Conservation (phyloP, 2,888 invertebrate species). For the Phengaris arion region DNA sequence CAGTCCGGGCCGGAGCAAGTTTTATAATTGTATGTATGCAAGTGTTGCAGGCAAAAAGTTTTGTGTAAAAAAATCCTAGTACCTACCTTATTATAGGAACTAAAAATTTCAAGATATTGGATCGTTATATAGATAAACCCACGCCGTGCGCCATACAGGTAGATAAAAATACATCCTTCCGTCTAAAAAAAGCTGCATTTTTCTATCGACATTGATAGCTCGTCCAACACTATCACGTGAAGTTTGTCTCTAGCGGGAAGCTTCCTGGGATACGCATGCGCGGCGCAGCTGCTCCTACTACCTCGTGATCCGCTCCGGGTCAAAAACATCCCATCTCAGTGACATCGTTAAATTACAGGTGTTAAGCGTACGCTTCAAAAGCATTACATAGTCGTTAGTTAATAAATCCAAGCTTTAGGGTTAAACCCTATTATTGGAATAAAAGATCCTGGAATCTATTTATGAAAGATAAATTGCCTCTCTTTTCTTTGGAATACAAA, state of each 20-base stretch:
- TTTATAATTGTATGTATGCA: no score
- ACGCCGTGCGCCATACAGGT: no score
- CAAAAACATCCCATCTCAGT: conserved; percentile 9
- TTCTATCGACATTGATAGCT: neutral
- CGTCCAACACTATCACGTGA: conserved; percentile 34
- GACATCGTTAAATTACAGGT: neutral
- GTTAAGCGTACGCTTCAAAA: neutral
- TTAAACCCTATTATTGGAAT: neutral
- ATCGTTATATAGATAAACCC: no score
- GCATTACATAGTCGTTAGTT: neutral
- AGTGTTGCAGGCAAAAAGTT: no score
- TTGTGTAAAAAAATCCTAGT: no score
- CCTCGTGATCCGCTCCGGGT: conserved; percentile 7
- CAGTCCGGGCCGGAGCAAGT: no score
- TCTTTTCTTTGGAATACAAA: neutral
- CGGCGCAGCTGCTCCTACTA: conserved; percentile 26
- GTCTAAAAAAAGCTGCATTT: neutral
- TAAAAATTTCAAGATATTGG: no score
- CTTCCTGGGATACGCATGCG: conserved; percentile 57
- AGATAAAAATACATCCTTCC: no score
- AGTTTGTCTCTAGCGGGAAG: conserved; percentile 44
- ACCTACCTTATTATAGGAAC: no score
- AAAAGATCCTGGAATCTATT: neutral
- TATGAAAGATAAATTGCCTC: neutral
- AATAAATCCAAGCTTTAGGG: neutral